Conservation (phyloP, 1,140 invertebrate species). For the Octopus sinensis region DNA sequence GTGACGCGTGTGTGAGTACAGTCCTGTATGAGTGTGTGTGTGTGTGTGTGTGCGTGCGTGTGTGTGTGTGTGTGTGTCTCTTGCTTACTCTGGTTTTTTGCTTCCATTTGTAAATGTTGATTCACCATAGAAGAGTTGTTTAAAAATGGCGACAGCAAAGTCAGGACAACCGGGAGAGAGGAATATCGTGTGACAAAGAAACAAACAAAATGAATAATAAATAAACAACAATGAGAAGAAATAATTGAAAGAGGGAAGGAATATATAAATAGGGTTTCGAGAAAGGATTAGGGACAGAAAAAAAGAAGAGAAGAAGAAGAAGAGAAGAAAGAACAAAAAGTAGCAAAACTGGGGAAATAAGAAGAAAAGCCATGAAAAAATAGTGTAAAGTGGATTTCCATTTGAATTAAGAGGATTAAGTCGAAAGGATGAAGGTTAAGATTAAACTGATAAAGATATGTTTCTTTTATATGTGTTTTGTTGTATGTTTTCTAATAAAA, state of each 20-base stretch:
- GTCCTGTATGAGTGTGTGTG: too few relatives aligned
- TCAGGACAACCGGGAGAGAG: not conserved
- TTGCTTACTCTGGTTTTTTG: not conserved
- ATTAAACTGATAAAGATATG: too few relatives aligned
- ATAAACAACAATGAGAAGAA: not conserved
- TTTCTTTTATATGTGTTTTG: too few relatives aligned
- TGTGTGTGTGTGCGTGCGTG: too few relatives aligned
- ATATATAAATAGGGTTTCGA: not conserved
- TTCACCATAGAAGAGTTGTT: not conserved
- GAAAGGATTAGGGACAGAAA: not conserved
- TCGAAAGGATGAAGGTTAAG: too few relatives aligned
- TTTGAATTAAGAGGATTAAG: too few relatives aligned
- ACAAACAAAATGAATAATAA: not conserved
- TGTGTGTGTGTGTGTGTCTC: not conserved
- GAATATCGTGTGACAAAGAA: not conserved
- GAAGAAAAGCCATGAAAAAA: too few relatives aligned
- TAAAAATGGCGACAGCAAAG: not conserved
- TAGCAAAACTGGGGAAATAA: too few relatives aligned
- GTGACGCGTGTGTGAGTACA: too few relatives aligned
- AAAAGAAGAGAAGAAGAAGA: not conserved
- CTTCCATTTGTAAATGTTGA: not conserved
- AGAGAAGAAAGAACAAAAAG: not conserved
- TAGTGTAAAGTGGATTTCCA: too few relatives aligned
- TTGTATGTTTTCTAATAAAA: too few relatives aligned
- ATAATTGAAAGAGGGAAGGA: not conserved